These are phyloP conservation scores for Ditylenchus weischeri DNA, from an alignment of 2,888 invertebrate species.

Conservation along the genomic window DNA sequence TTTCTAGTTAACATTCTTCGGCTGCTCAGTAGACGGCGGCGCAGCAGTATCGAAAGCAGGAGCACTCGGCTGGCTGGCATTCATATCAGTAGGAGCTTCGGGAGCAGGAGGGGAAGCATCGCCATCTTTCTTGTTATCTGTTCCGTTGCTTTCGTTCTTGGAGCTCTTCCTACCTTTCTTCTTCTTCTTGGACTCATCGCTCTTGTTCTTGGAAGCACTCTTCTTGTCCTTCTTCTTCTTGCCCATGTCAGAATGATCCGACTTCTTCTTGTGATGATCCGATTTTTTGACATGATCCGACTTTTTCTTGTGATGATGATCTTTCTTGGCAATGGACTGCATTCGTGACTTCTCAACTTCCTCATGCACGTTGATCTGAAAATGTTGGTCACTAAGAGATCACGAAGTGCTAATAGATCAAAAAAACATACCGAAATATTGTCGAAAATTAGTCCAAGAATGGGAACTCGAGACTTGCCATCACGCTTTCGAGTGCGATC, in stretches of 20 bases:
- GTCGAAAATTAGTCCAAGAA: neutral
- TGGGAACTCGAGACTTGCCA: neutral
- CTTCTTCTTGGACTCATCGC: no score
- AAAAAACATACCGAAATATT: slow-evolving; percentile 1
- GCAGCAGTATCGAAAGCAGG: no score
- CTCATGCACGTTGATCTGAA: slow-evolving; percentile 6
- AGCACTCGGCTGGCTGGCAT: no score
- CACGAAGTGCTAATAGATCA: no score
- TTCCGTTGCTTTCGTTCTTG: no score
- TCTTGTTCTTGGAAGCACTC: no score
- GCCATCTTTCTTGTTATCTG: no score
- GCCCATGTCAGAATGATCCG: neutral
- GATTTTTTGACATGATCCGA: neutral
- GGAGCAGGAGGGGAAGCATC: no score
- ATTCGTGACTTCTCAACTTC: neutral
- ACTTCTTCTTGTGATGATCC: slow-evolving; percentile 5
- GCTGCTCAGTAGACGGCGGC: no score
- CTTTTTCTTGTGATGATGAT: neutral
- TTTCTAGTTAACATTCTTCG: no score
- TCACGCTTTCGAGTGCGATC: slow-evolving; percentile 6
- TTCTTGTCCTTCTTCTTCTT: slow-evolving; percentile 2
- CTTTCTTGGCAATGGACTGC: neutral
- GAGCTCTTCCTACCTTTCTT: no score
- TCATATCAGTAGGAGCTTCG: no score
- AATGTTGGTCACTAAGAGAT: neutral